A percentile compares a stretch with the other conserved stretches of the same genome.
Conservation (phyloP, 2,888 invertebrate species). For the Epinotia bilunana region DNA sequence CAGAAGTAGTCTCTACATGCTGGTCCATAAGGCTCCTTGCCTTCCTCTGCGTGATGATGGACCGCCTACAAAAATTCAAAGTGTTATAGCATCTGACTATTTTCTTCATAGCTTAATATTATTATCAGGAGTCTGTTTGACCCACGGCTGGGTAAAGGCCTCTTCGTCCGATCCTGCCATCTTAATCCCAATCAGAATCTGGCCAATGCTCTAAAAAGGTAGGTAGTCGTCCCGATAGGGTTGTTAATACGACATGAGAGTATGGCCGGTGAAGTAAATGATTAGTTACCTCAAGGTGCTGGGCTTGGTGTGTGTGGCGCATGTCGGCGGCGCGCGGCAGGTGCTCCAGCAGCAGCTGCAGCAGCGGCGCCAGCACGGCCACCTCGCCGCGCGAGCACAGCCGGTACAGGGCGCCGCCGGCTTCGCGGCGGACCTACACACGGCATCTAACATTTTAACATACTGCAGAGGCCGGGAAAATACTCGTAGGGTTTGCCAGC, state of each 20-base stretch:
- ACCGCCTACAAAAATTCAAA: conserved; percentile 69
- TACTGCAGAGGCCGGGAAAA: too few species aligned
- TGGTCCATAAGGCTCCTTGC: conserved; percentile 97
- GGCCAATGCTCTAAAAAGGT: too few species aligned
- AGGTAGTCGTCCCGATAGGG: too few species aligned
- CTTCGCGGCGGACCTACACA: conserved; percentile 92
- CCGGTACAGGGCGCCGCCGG: conserved; percentile 96
- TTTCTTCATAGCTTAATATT: too few species aligned
- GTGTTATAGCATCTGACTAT: neutral
- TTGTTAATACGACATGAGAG: too few species aligned
- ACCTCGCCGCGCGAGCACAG: conserved; percentile 90
- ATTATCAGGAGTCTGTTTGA: too few species aligned
- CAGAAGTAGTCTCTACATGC: conserved; percentile 98
- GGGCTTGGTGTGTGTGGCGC: conserved; percentile 74
- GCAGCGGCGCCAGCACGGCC: conserved; percentile 89
- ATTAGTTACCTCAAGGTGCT: conserved; percentile 24
- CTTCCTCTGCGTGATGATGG: conserved; percentile 88
- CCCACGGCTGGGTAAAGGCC: too few species aligned
- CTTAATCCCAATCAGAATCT: too few species aligned
- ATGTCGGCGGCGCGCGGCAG: conserved; percentile 94
- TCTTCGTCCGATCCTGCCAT: too few species aligned
- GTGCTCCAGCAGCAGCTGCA: conserved; percentile 92
- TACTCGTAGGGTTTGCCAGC: too few species aligned
- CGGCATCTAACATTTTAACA: too few species aligned
- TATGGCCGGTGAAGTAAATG: too few species aligned